Evolutionary conservation across 2,113 vertebrate genomes (phyloP).

Genomic region (Rhinichthys klamathensis): DNA sequence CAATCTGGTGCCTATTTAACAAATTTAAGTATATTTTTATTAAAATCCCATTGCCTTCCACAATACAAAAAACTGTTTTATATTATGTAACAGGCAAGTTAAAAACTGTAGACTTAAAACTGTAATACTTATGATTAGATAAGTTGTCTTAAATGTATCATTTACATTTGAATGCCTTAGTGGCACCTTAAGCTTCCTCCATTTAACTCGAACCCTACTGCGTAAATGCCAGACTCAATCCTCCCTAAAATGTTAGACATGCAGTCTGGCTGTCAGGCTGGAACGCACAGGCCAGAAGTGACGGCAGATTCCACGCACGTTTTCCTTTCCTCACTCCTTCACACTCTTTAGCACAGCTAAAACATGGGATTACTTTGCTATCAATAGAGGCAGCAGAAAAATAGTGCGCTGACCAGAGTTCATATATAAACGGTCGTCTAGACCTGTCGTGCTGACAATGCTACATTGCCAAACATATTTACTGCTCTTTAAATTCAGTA

Average conservation of each 20-base stretch:
- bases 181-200: neutral
- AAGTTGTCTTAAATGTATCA: neutral
- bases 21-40: no score
- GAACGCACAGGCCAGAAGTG: slow-evolving; percentile 48
- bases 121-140: neutral
- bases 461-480: neutral
- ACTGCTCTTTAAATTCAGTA: neutral
- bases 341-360: neutral
- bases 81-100: neutral
- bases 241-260: neutral
- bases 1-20: no score
- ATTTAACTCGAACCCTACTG: neutral
- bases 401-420: neutral
- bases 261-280: slow-evolving; percentile 32
- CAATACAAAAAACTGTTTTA: no score
- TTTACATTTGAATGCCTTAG: neutral
- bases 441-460: neutral
- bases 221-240: neutral
- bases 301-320: slow-evolving; percentile 69
- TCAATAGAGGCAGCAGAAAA: neutral
- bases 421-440: no score
- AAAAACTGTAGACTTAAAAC: neutral
- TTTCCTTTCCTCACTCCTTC: slow-evolving; percentile 55
- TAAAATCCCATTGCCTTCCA: no score
- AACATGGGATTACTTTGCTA: neutral